phyloP scores from a whole-genome alignment of 2,888 invertebrate species.

The Linnaemya vulpina region DNA sequence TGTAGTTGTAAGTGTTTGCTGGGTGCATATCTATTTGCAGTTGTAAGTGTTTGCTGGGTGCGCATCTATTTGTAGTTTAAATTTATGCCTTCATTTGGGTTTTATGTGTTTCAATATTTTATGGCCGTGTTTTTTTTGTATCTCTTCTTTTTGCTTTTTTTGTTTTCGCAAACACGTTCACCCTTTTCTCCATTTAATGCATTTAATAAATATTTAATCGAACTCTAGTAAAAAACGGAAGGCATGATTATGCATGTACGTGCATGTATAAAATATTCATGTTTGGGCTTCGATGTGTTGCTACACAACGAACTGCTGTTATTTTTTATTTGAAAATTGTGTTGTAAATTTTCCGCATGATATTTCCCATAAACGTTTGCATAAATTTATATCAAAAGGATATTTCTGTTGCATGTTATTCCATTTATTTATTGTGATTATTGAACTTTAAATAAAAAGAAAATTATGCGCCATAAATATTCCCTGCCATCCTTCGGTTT shows the following conservation, averaged over 20 bases:
- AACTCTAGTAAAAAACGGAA: slow-evolving; percentile 54
- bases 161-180: slow-evolving; percentile 48
- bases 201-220: slow-evolving; percentile 71
- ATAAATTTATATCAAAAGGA: slow-evolving; percentile 34
- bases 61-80: background rate
- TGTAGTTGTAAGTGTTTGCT: background rate
- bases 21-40: background rate
- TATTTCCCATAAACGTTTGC: slow-evolving; percentile 58
- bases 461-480: background rate
- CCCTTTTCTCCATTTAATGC: slow-evolving; percentile 62
- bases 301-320: background rate
- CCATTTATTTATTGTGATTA: background rate
- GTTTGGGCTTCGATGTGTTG: background rate
- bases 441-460: background rate
- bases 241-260: slow-evolving; percentile 8
- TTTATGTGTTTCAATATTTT: slow-evolving; percentile 48
- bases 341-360: slow-evolving; percentile 61
- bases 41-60: too few relatives aligned
- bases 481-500: background rate
- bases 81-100: slow-evolving; percentile 19
- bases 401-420: background rate
- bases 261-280: background rate
- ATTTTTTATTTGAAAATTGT: slow-evolving; percentile 31
- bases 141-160: background rate
- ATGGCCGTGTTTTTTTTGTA: background rate